Conservation (phyloP, 2,797 vertebrate species). For the Xenopus petersii region DNA sequence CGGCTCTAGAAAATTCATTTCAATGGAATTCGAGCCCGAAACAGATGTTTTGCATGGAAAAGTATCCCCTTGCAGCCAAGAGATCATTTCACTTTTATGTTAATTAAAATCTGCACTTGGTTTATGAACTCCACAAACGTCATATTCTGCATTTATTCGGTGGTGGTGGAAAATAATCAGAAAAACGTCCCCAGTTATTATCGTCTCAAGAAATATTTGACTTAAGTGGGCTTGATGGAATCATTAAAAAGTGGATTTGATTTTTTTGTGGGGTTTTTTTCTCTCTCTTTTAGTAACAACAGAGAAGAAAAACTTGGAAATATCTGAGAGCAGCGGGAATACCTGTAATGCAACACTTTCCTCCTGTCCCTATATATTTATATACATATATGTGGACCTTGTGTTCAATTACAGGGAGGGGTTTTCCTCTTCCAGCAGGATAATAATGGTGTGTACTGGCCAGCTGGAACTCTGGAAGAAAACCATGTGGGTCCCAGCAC, state of each 20-base stretch:
- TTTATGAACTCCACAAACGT: neutral
- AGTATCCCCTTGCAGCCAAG: neutral
- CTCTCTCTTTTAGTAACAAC: no score
- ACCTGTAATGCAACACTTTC: no score
- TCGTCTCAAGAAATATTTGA: no score
- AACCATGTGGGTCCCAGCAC: no score
- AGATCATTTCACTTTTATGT: neutral
- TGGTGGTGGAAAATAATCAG: neutral
- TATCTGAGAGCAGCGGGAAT: no score
- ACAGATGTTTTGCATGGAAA: conserved; percentile 3
- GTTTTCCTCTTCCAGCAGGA: no score
- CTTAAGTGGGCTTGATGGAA: neutral
- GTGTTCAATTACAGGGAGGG: no score
- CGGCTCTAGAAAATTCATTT: neutral
- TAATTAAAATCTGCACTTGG: neutral
- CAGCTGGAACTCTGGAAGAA: no score
- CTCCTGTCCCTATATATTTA: no score
- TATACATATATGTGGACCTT: no score
- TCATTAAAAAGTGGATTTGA: neutral
- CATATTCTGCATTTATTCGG: neutral
- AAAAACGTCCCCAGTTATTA: neutral
- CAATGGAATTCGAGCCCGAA: conserved; percentile 16
- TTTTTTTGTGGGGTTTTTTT: neutral
- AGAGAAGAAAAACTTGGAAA: no score
- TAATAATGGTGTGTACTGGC: no score